Conservation (phyloP, 2,113 vertebrate species). For the Chinchilla lanigera region DNA sequence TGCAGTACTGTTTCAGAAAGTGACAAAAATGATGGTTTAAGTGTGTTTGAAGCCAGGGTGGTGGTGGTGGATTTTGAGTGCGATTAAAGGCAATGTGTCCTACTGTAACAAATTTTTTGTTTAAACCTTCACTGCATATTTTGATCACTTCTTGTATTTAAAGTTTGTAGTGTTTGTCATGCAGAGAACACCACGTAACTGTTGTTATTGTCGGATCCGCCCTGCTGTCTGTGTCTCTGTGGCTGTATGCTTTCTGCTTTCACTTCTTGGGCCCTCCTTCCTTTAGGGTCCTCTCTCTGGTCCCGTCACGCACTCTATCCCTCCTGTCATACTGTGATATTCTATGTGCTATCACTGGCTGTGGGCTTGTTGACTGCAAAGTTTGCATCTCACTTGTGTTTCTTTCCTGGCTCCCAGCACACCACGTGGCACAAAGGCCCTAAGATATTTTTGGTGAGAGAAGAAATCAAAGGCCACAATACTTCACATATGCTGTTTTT, state of each 20-base stretch:
- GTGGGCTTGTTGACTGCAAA: neutral
- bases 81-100: neutral
- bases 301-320: neutral
- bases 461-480: neutral
- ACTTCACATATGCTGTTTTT: constrained; percentile 1
- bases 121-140: neutral
- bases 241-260: neutral
- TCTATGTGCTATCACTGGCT: neutral
- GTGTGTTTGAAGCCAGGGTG: neutral
- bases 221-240: neutral
- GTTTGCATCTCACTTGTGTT: neutral
- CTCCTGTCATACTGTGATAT: neutral
- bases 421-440: neutral
- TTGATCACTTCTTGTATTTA: neutral
- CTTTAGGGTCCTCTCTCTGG: neutral
- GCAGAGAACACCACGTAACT: neutral
- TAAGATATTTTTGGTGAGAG: constrained; percentile 21
- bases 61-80: neutral
- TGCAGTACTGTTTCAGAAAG: neutral
- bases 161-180: neutral
- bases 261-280: neutral
- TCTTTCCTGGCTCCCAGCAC: neutral
- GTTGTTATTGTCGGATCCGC: too few relatives aligned
- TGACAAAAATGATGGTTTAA: neutral
- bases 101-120: neutral